A percentile compares a stretch with the other conserved stretches of the same genome.
These are phyloP conservation scores for Oreotrochilus melanogaster DNA, from an alignment of 2,113 vertebrate genomes.

Conservation along the genomic window DNA sequence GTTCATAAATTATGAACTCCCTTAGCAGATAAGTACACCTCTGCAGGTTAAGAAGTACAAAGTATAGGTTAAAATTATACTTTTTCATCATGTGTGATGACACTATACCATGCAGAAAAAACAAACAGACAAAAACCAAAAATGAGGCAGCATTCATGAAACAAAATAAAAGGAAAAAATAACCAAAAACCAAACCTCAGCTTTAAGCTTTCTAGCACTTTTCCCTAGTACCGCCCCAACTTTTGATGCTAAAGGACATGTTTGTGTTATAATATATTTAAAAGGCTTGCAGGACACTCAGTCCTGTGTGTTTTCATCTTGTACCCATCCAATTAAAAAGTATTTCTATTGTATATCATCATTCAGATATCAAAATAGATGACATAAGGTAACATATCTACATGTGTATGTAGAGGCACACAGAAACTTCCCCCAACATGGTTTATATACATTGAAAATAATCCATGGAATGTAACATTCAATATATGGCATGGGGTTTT, in stretches of 20 bases:
- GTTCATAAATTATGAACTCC: background rate
- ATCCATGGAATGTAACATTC: background rate
- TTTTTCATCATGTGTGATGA: background rate
- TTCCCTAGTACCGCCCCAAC: background rate
- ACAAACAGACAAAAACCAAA: background rate
- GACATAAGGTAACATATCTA: background rate
- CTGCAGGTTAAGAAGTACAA: background rate
- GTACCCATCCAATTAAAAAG: background rate
- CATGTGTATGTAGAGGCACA: background rate
- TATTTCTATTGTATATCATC: background rate
- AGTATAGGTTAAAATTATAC: background rate
- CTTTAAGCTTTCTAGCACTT: background rate
- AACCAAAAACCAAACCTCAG: background rate
- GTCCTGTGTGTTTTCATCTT: background rate
- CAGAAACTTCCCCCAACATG: background rate
- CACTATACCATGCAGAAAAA: background rate
- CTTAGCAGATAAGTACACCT: background rate
- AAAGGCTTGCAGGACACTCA: background rate
- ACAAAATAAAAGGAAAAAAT: background rate
- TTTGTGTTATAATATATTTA: background rate
- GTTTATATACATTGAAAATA: background rate
- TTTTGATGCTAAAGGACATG: background rate
- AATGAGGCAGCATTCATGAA: background rate
- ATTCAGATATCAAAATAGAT: background rate
- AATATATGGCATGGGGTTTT: background rate